These are phyloP conservation scores for Dipus sagitta DNA, from an alignment of 2,797 vertebrate genomes.

Conservation along the genomic window DNA sequence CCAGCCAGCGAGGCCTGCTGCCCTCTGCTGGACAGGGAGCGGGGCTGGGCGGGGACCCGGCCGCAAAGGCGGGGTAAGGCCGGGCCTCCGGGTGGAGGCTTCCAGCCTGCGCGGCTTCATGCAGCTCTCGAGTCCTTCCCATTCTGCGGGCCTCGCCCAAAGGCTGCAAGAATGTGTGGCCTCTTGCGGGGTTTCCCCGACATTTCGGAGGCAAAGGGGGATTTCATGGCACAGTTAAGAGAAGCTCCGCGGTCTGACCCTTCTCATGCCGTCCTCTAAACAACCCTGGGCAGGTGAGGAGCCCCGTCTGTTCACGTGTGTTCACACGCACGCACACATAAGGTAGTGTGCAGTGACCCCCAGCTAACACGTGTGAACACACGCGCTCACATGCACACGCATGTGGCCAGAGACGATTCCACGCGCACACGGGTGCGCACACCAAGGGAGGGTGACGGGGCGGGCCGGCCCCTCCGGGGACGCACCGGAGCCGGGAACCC, in stretches of 20 bases:
- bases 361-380: constrained; percentile 47
- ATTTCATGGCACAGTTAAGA: neutral
- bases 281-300: constrained; percentile 48
- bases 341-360: constrained; percentile 27
- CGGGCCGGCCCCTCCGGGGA: neutral
- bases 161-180: neutral
- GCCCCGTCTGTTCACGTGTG: neutral
- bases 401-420: constrained; percentile 22
- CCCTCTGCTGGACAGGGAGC: constrained; percentile 72
- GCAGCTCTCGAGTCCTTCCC: neutral
- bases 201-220: constrained; percentile 13
- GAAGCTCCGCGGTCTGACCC: neutral
- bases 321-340: neutral
- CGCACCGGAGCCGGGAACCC: neutral
- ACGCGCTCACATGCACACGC: constrained; percentile 21
- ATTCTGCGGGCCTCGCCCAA: neutral
- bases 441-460: neutral
- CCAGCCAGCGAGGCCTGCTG: constrained; percentile 40
- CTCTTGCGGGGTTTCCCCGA: neutral
- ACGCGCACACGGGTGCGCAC: neutral
- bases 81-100: neutral
- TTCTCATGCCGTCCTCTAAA: constrained; percentile 57
- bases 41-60: constrained; percentile 41
- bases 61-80: neutral
- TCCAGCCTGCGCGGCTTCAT: neutral